Conservation (phyloP, 37 sponge, comb jelly and placozoan genomes). For the Cliona cf. orientalis region DNA sequence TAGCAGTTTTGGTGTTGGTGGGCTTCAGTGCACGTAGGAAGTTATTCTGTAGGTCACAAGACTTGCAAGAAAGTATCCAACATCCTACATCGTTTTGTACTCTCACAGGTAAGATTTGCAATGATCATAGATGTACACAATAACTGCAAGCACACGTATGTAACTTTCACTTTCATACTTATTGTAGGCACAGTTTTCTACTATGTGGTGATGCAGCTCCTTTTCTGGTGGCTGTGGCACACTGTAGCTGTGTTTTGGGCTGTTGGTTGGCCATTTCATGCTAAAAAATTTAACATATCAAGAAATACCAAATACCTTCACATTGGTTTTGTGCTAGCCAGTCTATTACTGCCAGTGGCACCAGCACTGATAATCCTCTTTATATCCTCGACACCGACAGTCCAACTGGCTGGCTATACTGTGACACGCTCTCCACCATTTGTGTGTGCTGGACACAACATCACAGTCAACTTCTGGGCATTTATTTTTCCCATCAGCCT, state of each 20-base stretch:
- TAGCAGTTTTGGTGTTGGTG: constrained; percentile 34
- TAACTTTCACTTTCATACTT: not conserved
- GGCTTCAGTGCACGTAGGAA: constrained; percentile 7
- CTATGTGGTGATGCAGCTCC: constrained; percentile 24
- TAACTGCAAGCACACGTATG: not conserved
- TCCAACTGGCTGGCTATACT: not conserved
- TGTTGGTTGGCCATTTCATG: constrained; percentile 29
- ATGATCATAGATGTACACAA: not conserved
- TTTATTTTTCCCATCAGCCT: constrained; percentile 36
- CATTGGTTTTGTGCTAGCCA: not conserved
- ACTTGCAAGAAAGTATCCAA: not conserved
- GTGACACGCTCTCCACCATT: constrained; percentile 29
- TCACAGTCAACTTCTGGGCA: not conserved
- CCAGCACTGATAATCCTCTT: not conserved
- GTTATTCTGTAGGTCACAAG: constrained; percentile 28
- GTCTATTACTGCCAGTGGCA: constrained; percentile 23
- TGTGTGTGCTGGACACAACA: constrained; percentile 9
- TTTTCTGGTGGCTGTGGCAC: constrained; percentile 41
- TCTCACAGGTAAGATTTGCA: constrained; percentile 12
- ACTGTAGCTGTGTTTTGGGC: constrained; percentile 15
- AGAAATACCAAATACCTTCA: constrained; percentile 14
- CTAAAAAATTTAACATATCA: not conserved
- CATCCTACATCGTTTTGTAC: constrained; percentile 50
- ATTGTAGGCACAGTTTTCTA: constrained; percentile 24
- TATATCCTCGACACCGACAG: not conserved